Conservation (phyloP, 2,888 invertebrate species). For the Xestoiulus laeticollis region DNA sequence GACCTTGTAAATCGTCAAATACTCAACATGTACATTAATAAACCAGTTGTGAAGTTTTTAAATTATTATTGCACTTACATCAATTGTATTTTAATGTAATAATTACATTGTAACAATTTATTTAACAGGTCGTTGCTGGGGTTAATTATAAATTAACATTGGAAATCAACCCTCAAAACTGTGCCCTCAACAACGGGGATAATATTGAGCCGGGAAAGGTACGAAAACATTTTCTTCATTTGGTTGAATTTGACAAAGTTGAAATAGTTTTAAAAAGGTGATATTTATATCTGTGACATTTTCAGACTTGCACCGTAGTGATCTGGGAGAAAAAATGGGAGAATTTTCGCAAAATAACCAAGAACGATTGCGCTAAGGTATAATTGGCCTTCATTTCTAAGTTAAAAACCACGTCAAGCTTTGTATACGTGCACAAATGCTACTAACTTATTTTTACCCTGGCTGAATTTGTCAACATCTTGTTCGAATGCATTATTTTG, state of each 20-base stretch:
- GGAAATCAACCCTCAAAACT: neutral
- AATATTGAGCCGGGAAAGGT: neutral
- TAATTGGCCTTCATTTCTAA: neutral
- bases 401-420: too few relatives aligned
- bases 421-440: too few relatives aligned
- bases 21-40: too few relatives aligned
- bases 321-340: neutral
- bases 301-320: neutral
- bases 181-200: neutral
- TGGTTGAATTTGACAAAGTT: neutral
- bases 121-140: conserved; percentile 35
- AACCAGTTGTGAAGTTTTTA: too few relatives aligned
- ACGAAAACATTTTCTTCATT: too few relatives aligned
- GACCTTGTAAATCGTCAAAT: too few relatives aligned
- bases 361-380: conserved; percentile 23
- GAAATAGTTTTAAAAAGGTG: neutral
- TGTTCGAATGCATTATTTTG: neutral
- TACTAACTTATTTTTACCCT: too few relatives aligned
- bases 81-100: neutral
- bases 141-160: neutral
- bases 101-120: too few relatives aligned
- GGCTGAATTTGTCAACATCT: neutral
- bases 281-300: neutral
- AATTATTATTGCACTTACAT: too few relatives aligned
- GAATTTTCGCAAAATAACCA: neutral